These are phyloP conservation scores for Rhinoderma darwinii DNA, from an alignment of 2,113 vertebrate genomes.

Conservation along the genomic window DNA sequence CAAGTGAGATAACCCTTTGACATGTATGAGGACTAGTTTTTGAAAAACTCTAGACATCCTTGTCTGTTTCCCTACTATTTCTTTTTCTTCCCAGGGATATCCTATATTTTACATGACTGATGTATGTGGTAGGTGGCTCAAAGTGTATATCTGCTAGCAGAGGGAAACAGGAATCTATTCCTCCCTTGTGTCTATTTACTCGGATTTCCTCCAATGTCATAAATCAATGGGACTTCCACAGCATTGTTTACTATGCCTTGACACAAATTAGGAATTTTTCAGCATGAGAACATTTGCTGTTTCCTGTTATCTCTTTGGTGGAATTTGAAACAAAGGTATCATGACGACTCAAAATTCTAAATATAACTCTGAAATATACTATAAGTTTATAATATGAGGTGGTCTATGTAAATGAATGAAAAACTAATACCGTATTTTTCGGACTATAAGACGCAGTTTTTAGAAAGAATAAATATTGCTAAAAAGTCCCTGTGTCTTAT, in stretches of 20 bases:
- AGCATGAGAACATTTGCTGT: conserved; percentile 45
- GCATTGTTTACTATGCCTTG: conserved; percentile 49
- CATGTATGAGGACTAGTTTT: not conserved
- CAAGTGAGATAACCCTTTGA: conserved; percentile 2
- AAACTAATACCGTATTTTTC: too few species aligned
- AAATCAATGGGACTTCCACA: conserved; percentile 54
- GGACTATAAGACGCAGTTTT: too few species aligned
- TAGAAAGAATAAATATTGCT: too few species aligned
- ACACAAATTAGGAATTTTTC: conserved; percentile 47
- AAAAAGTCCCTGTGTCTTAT: too few species aligned
- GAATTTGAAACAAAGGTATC: conserved; percentile 29
- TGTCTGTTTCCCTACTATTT: conserved; percentile 1
- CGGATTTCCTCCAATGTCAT: conserved; percentile 52
- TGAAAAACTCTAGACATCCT: not conserved
- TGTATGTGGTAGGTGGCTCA: conserved; percentile 13
- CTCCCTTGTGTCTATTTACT: conserved; percentile 54
- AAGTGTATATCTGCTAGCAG: conserved; percentile 35
- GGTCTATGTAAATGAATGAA: not conserved
- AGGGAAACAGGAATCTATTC: conserved; percentile 55
- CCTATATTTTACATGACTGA: conserved; percentile 38
- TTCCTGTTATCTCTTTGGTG: conserved; percentile 54
- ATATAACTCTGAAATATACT: not conserved
- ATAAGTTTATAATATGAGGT: not conserved
- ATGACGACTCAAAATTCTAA: not conserved
- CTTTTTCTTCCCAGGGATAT: conserved; percentile 51